Evolutionary conservation across 2,113 vertebrate genomes (phyloP).

Genomic region (Erythrolamprus reginae): DNA sequence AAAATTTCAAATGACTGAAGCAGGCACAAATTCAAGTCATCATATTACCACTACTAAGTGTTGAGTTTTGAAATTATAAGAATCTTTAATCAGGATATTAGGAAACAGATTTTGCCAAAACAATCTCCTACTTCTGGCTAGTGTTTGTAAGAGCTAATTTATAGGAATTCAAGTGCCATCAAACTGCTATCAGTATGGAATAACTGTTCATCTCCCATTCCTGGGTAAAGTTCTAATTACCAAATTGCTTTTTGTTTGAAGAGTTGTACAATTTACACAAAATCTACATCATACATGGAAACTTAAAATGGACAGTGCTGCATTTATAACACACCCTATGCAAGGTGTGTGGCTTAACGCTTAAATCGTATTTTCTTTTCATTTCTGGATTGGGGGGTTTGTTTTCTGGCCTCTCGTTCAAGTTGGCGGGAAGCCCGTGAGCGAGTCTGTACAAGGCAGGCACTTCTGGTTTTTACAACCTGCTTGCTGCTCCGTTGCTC

Average conservation of each 20-base stretch:
- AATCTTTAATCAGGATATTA: constrained; percentile 31
- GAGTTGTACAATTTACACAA: constrained; percentile 37
- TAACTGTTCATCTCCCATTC: constrained; percentile 33
- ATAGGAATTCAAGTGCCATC: constrained; percentile 17
- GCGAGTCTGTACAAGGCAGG: constrained; percentile 71
- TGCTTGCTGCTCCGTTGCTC: constrained; percentile 66
- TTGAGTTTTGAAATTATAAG: constrained; percentile 26
- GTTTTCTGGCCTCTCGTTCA: constrained; percentile 70
- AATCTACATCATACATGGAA: constrained; percentile 38
- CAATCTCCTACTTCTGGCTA: constrained; percentile 9
- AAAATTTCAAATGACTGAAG: constrained; percentile 28
- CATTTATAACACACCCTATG: constrained; percentile 63
- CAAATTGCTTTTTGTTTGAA: neutral
- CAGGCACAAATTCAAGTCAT: constrained; percentile 31
- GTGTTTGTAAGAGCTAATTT: constrained; percentile 37
- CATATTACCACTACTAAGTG: constrained; percentile 10
- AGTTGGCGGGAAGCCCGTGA: constrained; percentile 73
- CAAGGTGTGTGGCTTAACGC: constrained; percentile 62
- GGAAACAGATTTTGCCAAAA: constrained; percentile 28
- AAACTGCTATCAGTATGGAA: constrained; percentile 23
- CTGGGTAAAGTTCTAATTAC: constrained; percentile 39
- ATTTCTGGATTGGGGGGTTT: constrained; percentile 69
- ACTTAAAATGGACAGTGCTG: constrained; percentile 41
- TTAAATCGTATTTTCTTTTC: constrained; percentile 57
- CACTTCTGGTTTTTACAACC: constrained; percentile 69